These are phyloP conservation scores for Aratinga solstitialis DNA, from an alignment of 2,797 vertebrate species.

Conservation along the genomic window DNA sequence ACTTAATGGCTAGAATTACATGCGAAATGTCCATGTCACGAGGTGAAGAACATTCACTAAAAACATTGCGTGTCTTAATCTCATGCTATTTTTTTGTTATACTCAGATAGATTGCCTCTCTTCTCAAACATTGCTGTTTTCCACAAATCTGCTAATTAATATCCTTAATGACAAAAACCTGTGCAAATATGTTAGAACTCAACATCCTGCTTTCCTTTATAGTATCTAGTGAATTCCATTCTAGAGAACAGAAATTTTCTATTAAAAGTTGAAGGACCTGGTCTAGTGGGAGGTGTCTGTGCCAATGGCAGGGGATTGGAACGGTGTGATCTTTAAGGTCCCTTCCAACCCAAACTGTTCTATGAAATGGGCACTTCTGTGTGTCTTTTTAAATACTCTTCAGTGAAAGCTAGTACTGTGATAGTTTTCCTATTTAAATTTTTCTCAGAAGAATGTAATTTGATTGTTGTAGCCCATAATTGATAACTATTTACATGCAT, in stretches of 20 bases:
- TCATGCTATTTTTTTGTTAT: not conserved
- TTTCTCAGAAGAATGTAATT: not conserved
- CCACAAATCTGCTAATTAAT: not conserved
- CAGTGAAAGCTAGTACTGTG: not conserved
- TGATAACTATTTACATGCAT: not conserved
- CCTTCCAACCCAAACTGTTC: not conserved
- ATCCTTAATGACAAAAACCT: not conserved
- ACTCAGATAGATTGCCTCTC: not conserved
- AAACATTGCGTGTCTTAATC: not conserved
- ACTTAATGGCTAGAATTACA: not conserved
- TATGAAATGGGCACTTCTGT: not conserved
- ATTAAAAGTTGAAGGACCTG: not conserved
- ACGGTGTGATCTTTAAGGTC: not conserved
- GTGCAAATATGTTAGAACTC: not conserved
- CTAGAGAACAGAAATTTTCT: not conserved
- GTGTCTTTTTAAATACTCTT: not conserved
- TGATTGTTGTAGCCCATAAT: not conserved
- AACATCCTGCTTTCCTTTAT: not conserved
- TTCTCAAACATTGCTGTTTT: not conserved
- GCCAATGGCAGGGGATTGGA: not conserved
- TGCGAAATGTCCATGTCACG: not conserved
- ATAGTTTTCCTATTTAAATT: not conserved
- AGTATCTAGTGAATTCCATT: not conserved
- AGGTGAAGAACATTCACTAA: not conserved
- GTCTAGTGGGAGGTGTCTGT: not conserved